A percentile compares a stretch with the other conserved stretches of the same genome.
phyloP scores from a whole-genome alignment of 2,888 invertebrate genomes.

The Mythimna albipuncta region DNA sequence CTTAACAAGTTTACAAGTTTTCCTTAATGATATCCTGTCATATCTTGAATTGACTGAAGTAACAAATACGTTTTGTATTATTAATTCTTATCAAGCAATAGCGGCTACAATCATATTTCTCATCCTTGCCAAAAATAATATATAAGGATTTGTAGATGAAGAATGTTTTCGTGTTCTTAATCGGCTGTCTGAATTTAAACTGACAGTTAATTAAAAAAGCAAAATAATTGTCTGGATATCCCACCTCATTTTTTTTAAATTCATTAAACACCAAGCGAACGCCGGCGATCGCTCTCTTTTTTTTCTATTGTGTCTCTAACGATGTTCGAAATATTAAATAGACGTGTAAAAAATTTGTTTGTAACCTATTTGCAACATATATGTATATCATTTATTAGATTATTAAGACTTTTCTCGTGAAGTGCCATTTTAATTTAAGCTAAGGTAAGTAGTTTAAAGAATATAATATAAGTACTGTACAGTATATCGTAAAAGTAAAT shows the following conservation, averaged over 20 bases:
- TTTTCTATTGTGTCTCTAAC: no score
- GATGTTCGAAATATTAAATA: no score
- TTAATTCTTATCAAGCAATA: slow-evolving; percentile 68
- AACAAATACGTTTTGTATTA: slow-evolving; percentile 45
- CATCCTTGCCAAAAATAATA: slow-evolving; percentile 55
- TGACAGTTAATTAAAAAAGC: background rate
- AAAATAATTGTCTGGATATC: background rate
- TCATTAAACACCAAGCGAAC: no score
- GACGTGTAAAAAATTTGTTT: no score
- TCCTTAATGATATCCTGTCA: slow-evolving; percentile 73
- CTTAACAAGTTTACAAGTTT: slow-evolving; percentile 78
- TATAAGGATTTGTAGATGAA: background rate
- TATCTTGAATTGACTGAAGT: slow-evolving; percentile 27
- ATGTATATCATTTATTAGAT: background rate
- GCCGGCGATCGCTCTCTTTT: no score
- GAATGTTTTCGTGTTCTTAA: background rate
- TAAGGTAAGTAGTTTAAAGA: background rate
- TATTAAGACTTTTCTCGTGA: background rate
- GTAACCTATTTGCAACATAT: no score
- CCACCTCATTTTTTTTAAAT: no score
- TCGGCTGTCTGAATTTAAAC: background rate
- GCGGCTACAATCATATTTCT: slow-evolving; percentile 66
- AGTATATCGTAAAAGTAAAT: background rate
- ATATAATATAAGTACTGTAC: background rate
- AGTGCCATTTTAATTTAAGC: slow-evolving; percentile 38